Evolutionary conservation across 2,888 invertebrate genomes (phyloP), one percentile per base, ranked within the genome.

Genomic region (Epirrita christyi): DNA sequence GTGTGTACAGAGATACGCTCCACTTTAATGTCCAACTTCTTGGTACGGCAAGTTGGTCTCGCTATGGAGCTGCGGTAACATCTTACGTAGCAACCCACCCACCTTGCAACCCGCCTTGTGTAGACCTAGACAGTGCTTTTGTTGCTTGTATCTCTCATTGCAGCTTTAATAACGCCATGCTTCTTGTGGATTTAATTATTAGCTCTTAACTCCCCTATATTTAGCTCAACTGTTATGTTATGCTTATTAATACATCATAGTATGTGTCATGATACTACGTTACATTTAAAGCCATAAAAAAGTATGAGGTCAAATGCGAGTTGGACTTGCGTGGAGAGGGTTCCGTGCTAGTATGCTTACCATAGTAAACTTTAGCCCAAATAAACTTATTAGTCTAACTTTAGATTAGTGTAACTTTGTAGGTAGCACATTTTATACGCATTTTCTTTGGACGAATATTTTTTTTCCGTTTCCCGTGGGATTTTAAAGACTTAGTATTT

Each of bases 1-100:
- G n/a, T n/a, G n/a, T 83, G 79, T 75, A 73, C 72, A 73, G 76
- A 82, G 81, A 83, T 82, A 83, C 78, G 71, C 70, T 78, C 73
- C 72, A 76, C 76, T 81, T 75, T 81, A 83, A 80, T 80, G 78
- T 80, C 76, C 76, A 75, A 76, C 78, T 76, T 77, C 77, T 76
- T 74, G 73, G 71, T 76, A 69, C 72, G 71, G 72, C 70, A 72
- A 70, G 74, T 68, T 75, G 72, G 66, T 68, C 70, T 64, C 59
- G 66, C 66, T 73, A 68, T 73, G 62, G 66, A 66, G 54, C 63
- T 67, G 66, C 64, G 62, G 68, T 70, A 63, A 59, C 67, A 62
- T 64, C 69, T 69, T 71, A 70, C 70, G 59, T 71, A 61, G 57
- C 43, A 54, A 54, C 42, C 38, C 34, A 53, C 52, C 54, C 55